A percentile compares a stretch with the other conserved stretches of the same genome.
Conservation (phyloP, 92 coral and sea anemone genomes). For the Epizoanthus scotinus region DNA sequence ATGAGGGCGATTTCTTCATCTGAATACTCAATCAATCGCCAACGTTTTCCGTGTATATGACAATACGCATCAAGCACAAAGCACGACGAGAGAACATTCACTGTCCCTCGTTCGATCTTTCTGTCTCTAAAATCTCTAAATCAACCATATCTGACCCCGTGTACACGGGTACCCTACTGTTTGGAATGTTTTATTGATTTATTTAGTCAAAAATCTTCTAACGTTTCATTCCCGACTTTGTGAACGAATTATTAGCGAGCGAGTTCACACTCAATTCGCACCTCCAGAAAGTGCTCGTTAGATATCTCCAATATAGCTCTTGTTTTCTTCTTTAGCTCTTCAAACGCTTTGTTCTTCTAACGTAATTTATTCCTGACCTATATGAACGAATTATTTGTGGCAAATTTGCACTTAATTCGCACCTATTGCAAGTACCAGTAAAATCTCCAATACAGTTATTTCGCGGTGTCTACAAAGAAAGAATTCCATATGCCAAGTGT, state of each 20-base stretch:
- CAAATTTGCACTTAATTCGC: conserved; percentile 28
- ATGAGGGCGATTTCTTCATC: too few relatives aligned
- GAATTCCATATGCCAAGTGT: conserved; percentile 1
- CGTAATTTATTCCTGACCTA: not conserved
- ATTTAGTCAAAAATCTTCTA: too few relatives aligned
- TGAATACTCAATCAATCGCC: too few relatives aligned
- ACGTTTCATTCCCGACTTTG: too few relatives aligned
- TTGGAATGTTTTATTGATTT: not conserved
- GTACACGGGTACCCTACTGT: conserved; percentile 2
- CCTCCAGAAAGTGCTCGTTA: too few relatives aligned
- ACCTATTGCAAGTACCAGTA: conserved; percentile 29
- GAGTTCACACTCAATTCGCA: too few relatives aligned
- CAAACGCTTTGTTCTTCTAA: not conserved
- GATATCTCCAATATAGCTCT: too few relatives aligned
- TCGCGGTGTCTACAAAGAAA: conserved; percentile 6
- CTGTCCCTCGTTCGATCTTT: not conserved
- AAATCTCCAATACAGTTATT: conserved; percentile 3
- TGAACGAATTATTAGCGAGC: too few relatives aligned
- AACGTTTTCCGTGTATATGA: not conserved
- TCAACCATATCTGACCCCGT: not conserved
- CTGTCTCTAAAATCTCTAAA: not conserved
- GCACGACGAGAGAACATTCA: not conserved
- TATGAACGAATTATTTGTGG: conserved; percentile 3
- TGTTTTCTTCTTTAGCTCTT: not conserved
- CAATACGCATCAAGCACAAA: not conserved